Evolutionary conservation across 1,140 invertebrate genomes (phyloP), one percentile per base, ranked within the genome.

Genomic region (Tyrophagus putrescentiae): DNA sequence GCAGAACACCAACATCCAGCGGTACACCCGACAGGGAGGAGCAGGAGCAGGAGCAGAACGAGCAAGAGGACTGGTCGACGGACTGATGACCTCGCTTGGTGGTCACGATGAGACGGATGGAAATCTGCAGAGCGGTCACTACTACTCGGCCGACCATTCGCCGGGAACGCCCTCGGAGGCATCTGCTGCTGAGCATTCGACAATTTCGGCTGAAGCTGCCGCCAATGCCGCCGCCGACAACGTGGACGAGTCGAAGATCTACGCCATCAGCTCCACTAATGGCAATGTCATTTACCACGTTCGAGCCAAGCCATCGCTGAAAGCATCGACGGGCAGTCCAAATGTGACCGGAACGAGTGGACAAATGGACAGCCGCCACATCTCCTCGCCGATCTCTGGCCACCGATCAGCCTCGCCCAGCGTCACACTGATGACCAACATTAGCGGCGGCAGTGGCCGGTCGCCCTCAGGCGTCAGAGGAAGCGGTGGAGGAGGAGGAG

Each of bases 281-380:
- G 86, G 86, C 1, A 86, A 87, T 67, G 80, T 89, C 0, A 85
- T 85, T 64, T 89, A 88, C 71, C 86, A 89, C 68, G 81, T 87
- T 25, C 72, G 68, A 62, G 67, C n/a, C 18, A 13, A 27, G 13
- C 27, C 52, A 54, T 34, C 52, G 18, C 9, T 48, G 45, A 7
- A 7, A 7, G 60, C 29, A 39, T 27, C 42, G 27, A 61, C 36
- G 52, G 27, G 31, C 3, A 41, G 23, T 29, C 34, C 13, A 11
- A 34, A 31, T n/a, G n/a, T n/a, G n/a, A 39, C n/a, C n/a, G n/a
- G n/a, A n/a, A n/a, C n/a, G n/a, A n/a, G n/a, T n/a, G n/a, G n/a
- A n/a, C n/a, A n/a, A n/a, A n/a, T n/a, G n/a, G n/a, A n/a, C n/a
- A n/a, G n/a, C n/a, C n/a, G n/a, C n/a, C n/a, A n/a, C n/a, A n/a